Base-by-base conservation (phyloP, 2,888 invertebrate genomes). In the Phoenoteleia sp. region DNA sequence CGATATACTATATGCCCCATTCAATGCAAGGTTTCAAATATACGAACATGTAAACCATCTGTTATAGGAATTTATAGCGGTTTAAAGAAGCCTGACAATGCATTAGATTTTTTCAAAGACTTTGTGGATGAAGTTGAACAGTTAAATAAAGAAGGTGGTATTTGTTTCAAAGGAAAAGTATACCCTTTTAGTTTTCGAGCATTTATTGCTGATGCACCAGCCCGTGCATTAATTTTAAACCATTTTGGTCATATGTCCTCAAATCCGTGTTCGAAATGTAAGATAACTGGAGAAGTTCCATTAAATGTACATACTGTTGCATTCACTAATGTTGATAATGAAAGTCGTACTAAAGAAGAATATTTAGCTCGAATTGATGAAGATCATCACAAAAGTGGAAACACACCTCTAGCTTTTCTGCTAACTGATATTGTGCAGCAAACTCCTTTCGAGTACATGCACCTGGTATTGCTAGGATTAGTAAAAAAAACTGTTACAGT, bases 151-250 rank as follows among this genome's bases (percentile, higher is more conserved):
- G 19, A 56, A 2, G 56, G 39, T 56, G 71, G 71, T 13, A 56
- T 71, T 2, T 3, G 13, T 6, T 71, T 56, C 45, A 7, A 19
- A 1, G 21, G 56, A 6, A 54, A 56, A 42, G 6, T 23, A 19
- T 6, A 56, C 7, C 0, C 11, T 9, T n/a, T 71, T 56, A 2
- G 3, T n/a, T 56, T 27, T 27, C 49, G 56, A 2, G 39, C 71
- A 23, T 71, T 71, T 56, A 29, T 71, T n/a, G 56, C 56, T 11
- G 56, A 71, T 36, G 71, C 56, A 1, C 71, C 71, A 45, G 71
- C 71, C 1, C 1, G 71, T 17, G 56, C 67, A 11, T 39, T 67
- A 1, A 15, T 67, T 23, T 17, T 67, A 15, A 67, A 67, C 25
- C 67, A 67, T 25, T 36, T 7, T 39, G 45, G 45, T 11, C 64